Evolutionary conservation across 2,797 vertebrate genomes (phyloP).

Genomic region (Crenuchus spilurus): DNA sequence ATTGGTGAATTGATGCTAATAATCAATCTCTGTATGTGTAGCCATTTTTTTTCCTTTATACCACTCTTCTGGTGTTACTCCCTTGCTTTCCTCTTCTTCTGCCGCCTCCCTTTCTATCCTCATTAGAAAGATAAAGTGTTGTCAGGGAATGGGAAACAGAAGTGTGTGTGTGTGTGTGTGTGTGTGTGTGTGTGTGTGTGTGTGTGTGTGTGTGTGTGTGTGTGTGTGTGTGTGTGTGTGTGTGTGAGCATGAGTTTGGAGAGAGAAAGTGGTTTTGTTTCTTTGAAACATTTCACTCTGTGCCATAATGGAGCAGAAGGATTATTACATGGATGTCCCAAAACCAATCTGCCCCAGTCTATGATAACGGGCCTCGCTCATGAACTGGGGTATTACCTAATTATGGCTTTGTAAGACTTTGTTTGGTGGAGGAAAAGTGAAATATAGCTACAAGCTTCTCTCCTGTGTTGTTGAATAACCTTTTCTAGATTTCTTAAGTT

Average conservation of each 20-base stretch:
- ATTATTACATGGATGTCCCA: conserved; percentile 3
- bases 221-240: neutral
- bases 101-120: conserved; percentile 51
- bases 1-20: neutral
- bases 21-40: neutral
- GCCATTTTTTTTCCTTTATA: neutral
- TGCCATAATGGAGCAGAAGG: conserved; percentile 7
- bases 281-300: conserved; percentile 11
- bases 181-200: too few species aligned
- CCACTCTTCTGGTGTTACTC: conserved; percentile 35
- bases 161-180: neutral
- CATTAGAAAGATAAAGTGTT: conserved; percentile 70
- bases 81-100: neutral
- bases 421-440: neutral
- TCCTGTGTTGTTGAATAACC: conserved; percentile 23
- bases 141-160: conserved; percentile 35
- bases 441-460: conserved; percentile 15
- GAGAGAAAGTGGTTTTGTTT: neutral
- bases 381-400: neutral
- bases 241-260: neutral
- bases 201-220: neutral
- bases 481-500: conserved; percentile 50
- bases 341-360: conserved; percentile 1
- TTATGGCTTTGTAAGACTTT: neutral
- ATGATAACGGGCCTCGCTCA: conserved; percentile 1